phyloP scores from a whole-genome alignment of 2,888 invertebrate species.

The Leptinotarsa juncta region DNA sequence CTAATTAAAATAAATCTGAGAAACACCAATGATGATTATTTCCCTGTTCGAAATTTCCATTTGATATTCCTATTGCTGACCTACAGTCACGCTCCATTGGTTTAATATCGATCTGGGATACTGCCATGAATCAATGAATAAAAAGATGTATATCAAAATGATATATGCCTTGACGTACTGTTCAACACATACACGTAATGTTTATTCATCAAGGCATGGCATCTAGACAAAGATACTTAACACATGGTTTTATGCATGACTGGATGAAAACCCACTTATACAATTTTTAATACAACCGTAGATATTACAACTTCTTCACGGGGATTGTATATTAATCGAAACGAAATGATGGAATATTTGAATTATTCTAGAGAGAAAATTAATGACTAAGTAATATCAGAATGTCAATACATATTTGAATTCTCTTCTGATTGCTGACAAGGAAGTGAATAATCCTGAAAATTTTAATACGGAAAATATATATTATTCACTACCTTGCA shows the following conservation, averaged over 20 bases:
- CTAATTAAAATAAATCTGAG: not conserved
- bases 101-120: no score
- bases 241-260: conserved; percentile 1
- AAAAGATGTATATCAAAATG: conserved; percentile 12
- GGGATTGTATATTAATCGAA: not conserved
- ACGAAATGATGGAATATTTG: not conserved
- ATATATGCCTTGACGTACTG: not conserved
- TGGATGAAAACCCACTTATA: conserved; percentile 1
- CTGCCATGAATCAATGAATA: not conserved
- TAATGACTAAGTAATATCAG: no score
- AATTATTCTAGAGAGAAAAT: not conserved
- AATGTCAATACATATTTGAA: no score
- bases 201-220: not conserved
- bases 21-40: not conserved
- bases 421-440: no score
- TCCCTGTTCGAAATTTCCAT: not conserved
- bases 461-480: no score
- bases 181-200: conserved; percentile 6
- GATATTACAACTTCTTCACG: not conserved
- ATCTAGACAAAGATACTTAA: conserved; percentile 1
- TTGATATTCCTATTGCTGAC: no score
- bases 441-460: no score
- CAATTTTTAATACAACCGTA: not conserved
- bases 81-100: no score
- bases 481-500: no score